Evolutionary conservation across 2,113 vertebrate species (phyloP).

Genomic region (Prionailurus bengalensis): DNA sequence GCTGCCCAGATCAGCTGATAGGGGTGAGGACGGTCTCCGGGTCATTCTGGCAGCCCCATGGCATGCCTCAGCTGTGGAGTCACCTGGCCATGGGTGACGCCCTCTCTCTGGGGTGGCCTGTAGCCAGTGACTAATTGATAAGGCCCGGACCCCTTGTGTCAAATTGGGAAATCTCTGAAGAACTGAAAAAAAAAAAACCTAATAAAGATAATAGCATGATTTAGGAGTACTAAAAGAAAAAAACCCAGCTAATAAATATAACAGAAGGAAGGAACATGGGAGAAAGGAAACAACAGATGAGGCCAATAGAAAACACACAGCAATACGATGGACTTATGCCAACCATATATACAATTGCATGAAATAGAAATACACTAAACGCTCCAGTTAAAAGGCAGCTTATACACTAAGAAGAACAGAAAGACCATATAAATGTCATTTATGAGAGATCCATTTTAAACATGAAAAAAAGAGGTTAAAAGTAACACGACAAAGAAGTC

Average conservation of each 20-base stretch:
- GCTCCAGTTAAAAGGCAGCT: background rate
- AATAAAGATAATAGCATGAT: background rate
- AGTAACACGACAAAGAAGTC: too few species aligned
- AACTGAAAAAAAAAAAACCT: background rate
- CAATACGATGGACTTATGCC: background rate
- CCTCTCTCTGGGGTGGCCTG: background rate
- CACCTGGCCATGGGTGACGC: background rate
- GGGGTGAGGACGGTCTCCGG: background rate
- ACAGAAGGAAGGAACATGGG: background rate
- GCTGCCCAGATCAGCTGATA: accelerated
- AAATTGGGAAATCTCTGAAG: background rate
- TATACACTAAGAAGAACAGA: background rate
- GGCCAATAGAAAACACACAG: background rate
- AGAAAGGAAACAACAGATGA: background rate
- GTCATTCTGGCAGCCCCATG: background rate
- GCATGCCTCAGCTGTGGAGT: background rate
- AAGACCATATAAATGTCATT: background rate
- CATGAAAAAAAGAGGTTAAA: background rate
- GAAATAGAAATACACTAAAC: background rate
- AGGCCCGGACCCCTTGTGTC: background rate
- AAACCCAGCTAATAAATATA: background rate
- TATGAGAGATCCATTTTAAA: background rate
- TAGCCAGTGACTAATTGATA: background rate
- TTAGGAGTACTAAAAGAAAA: background rate
- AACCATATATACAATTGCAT: background rate